Conservation (phyloP, 2,888 invertebrate genomes). For the Furcula furcula region DNA sequence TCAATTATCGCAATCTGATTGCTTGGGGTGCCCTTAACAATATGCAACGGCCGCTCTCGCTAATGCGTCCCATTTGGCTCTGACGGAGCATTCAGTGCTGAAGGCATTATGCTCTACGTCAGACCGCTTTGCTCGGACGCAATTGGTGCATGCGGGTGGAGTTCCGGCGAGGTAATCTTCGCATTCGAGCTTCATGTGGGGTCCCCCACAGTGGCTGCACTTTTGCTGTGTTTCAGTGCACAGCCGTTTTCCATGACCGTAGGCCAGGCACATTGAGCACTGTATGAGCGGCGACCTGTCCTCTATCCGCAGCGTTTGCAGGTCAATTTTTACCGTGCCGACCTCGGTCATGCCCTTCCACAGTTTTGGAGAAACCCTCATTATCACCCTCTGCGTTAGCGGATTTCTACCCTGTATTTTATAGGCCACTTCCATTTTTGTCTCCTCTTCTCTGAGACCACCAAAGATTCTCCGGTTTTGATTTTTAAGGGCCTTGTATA, state of each 20-base stretch:
- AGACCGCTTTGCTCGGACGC: neutral
- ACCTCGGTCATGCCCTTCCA: neutral
- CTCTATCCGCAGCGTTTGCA: neutral
- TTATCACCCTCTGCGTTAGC: neutral
- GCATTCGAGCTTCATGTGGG: constrained; percentile 4
- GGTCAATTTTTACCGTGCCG: neutral
- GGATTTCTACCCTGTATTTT: neutral
- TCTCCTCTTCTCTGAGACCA: neutral
- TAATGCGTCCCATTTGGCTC: neutral
- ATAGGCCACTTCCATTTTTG: neutral
- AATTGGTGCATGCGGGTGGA: constrained; percentile 2
- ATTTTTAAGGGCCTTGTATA: neutral
- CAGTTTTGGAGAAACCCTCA: neutral
- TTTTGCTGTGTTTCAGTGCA: constrained; percentile 1
- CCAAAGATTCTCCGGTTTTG: neutral
- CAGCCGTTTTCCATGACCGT: neutral
- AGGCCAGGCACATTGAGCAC: neutral
- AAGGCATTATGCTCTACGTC: neutral
- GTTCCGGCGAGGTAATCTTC: constrained; percentile 1
- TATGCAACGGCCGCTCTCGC: neutral
- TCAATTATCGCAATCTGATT: neutral
- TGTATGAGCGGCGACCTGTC: constrained; percentile 1
- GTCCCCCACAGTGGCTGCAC: constrained; percentile 11
- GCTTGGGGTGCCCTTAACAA: neutral
- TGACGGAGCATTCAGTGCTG: neutral